phyloP scores from a whole-genome alignment of 2,888 invertebrate genomes.

The Cosmorhoe ocellata region DNA sequence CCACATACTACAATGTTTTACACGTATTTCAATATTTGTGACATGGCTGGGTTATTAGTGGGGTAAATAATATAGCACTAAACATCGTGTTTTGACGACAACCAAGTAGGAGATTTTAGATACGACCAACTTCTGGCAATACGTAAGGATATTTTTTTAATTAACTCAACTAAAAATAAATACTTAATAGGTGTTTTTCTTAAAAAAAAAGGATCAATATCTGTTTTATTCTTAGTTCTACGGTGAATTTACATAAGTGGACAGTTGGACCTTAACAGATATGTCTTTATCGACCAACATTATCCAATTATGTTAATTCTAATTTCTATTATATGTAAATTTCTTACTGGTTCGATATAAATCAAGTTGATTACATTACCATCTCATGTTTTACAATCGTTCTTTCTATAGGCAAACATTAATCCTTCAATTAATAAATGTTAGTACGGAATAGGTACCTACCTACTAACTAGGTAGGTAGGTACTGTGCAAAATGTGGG shows the following conservation, averaged over 20 bases:
- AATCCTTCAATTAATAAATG: slow-evolving; percentile 45
- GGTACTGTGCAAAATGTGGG: too few relatives aligned
- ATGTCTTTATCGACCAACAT: slow-evolving; percentile 43
- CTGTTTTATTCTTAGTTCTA: slow-evolving; percentile 6
- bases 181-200: too few relatives aligned
- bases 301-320: slow-evolving; percentile 45
- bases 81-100: too few relatives aligned
- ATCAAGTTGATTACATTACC: slow-evolving; percentile 40
- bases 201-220: not conserved
- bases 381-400: slow-evolving; percentile 33
- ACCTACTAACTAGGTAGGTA: too few relatives aligned
- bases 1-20: slow-evolving; percentile 20
- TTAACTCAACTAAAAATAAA: too few relatives aligned
- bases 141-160: too few relatives aligned
- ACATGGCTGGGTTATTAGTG: slow-evolving; percentile 8
- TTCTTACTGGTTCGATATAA: slow-evolving; percentile 34
- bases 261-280: slow-evolving; percentile 30
- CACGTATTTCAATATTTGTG: slow-evolving; percentile 29
- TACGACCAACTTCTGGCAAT: too few relatives aligned
- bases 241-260: slow-evolving; percentile 27
- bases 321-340: slow-evolving; percentile 55
- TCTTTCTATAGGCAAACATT: slow-evolving; percentile 32
- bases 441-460: slow-evolving; percentile 42
- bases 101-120: too few relatives aligned
- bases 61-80: not conserved